These are phyloP conservation scores for Speoplatyrhinus poulsoni DNA, from an alignment of 2,113 vertebrate genomes.

Conservation along the genomic window DNA sequence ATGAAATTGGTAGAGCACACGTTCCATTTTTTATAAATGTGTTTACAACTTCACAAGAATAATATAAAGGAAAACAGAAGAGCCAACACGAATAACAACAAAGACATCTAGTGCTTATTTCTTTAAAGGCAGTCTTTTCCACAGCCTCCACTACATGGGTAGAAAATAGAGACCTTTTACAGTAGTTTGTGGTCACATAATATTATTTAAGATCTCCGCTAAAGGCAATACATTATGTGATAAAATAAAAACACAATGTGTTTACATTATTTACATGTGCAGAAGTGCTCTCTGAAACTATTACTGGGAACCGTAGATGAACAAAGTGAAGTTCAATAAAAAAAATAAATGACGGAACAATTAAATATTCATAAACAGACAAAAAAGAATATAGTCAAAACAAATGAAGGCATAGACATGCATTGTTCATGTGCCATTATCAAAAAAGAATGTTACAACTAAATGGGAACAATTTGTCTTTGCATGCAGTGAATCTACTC, in stretches of 20 bases:
- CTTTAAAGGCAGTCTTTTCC: conserved; percentile 3
- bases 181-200: conserved; percentile 5
- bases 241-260: neutral
- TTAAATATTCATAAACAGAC: too few species aligned
- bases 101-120: conserved; percentile 3
- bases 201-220: conserved; percentile 20
- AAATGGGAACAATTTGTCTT: conserved; percentile 37
- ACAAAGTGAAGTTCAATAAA: too few species aligned
- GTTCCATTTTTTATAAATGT: conserved; percentile 27
- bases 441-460: conserved; percentile 48
- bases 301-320: conserved; percentile 51
- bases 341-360: too few species aligned
- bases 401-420: too few species aligned
- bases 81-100: conserved; percentile 13
- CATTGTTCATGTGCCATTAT: conserved; percentile 18
- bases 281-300: conserved; percentile 48
- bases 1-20: conserved; percentile 38
- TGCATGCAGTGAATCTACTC: conserved; percentile 60
- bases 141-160: conserved; percentile 1
- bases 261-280: conserved; percentile 40
- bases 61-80: conserved; percentile 15
- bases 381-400: conserved; percentile 33
- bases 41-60: conserved; percentile 6
- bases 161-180: conserved; percentile 20
- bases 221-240: conserved; percentile 18